Conservation (phyloP, 2,888 invertebrate genomes). For the Callimorpha dominula region DNA sequence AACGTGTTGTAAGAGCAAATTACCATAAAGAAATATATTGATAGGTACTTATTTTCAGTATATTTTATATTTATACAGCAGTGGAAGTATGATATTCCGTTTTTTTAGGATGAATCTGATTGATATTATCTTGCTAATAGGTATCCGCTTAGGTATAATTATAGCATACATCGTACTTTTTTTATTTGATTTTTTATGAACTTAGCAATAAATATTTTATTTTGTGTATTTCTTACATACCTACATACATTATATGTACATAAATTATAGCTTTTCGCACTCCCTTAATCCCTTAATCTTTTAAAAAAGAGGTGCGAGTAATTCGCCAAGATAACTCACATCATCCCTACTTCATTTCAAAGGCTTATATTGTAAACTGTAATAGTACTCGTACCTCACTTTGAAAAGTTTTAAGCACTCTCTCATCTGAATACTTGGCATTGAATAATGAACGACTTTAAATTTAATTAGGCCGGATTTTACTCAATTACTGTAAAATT, state of each 20-base stretch:
- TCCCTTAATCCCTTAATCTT: not conserved
- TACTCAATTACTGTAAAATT: not conserved
- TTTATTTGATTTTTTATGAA: not conserved
- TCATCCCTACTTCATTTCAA: not conserved
- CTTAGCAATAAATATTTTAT: not conserved
- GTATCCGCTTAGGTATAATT: no score
- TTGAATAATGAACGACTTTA: not conserved
- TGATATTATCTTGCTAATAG: no score
- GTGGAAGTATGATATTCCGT: no score
- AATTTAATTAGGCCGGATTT: not conserved
- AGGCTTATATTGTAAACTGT: not conserved
- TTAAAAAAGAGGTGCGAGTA: no score
- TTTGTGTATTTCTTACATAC: no score
- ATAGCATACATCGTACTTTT: no score
- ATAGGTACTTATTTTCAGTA: no score
- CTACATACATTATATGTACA: not conserved
- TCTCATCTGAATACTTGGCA: not conserved
- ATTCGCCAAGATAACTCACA: not conserved
- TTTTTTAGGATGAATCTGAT: no score
- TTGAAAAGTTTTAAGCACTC: not conserved
- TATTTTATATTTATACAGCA: no score
- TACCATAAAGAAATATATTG: not conserved
- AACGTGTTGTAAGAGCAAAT: not conserved
- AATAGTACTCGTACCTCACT: not conserved
- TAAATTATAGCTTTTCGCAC: not conserved